Percentiles rank a stretch among this genome's conserved stretches.
Conservation (phyloP, 2,113 vertebrate genomes). For the Perca flavescens region DNA sequence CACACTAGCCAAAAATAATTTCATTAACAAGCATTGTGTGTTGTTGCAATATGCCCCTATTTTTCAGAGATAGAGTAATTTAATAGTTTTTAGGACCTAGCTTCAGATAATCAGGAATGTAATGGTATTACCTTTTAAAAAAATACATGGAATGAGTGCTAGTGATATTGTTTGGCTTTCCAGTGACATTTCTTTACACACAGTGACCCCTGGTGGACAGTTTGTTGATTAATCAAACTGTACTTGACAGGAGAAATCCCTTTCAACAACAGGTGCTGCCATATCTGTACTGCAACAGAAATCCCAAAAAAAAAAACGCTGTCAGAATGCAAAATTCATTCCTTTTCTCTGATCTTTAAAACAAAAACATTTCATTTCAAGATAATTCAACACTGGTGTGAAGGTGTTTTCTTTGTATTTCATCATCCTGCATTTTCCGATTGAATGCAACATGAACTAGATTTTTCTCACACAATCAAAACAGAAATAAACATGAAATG, state of each 20-base stretch:
- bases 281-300: not conserved
- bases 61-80: not conserved
- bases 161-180: not conserved
- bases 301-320: not conserved
- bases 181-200: not conserved
- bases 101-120: not conserved
- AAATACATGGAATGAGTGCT: not conserved
- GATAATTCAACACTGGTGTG: not conserved
- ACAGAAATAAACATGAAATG: not conserved
- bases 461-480: not conserved
- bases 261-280: not conserved
- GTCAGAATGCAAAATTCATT: not conserved
- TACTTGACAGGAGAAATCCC: not conserved
- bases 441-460: not conserved
- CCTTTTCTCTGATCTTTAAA: not conserved
- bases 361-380: constrained; percentile 38
- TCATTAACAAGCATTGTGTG: not conserved
- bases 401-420: not conserved
- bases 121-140: not conserved
- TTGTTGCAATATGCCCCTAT: not conserved
- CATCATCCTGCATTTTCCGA: constrained; percentile 4
- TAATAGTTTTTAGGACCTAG: not conserved
- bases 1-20: not conserved
- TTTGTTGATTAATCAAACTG: not conserved
- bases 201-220: constrained; percentile 61